phyloP scores from a whole-genome alignment of 2,888 invertebrate genomes.

The Julus scanicus region DNA sequence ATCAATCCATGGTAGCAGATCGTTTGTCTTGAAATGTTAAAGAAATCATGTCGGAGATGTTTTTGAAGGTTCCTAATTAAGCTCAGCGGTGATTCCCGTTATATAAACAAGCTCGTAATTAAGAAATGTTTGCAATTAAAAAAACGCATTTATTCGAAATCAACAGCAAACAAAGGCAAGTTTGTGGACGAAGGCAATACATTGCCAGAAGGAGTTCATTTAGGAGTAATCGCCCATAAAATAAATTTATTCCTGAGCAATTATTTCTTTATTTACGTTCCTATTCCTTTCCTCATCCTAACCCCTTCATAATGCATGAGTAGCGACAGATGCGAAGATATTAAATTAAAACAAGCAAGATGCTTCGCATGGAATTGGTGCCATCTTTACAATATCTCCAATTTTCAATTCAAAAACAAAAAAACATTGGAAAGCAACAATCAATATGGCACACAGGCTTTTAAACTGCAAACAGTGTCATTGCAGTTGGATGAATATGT shows the following conservation, averaged over 20 bases:
- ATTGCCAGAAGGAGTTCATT: slow-evolving; percentile 12
- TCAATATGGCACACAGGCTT: not conserved
- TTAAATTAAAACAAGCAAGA: not conserved
- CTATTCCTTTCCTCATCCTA: not conserved
- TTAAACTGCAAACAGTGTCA: not conserved
- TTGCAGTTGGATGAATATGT: not conserved
- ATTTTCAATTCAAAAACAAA: too few species aligned
- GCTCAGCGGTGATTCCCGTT: not conserved
- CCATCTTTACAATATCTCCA: not conserved
- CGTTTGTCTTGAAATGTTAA: not conserved
- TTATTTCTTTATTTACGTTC: slow-evolving; percentile 10
- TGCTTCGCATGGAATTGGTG: not conserved
- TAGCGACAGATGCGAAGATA: not conserved
- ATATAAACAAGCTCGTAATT: not conserved
- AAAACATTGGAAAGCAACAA: not conserved
- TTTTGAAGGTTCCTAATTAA: slow-evolving; percentile 30
- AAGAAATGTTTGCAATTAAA: not conserved
- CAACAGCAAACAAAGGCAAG: not conserved
- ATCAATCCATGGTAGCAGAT: not conserved
- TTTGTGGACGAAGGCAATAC: not conserved
- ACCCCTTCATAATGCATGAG: not conserved
- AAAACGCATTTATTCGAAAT: not conserved
- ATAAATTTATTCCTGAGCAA: not conserved
- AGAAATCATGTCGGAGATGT: not conserved
- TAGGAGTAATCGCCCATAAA: slow-evolving; percentile 27